Conservation (phyloP, 2,797 vertebrate species). For the Peromyscus melanophrys region DNA sequence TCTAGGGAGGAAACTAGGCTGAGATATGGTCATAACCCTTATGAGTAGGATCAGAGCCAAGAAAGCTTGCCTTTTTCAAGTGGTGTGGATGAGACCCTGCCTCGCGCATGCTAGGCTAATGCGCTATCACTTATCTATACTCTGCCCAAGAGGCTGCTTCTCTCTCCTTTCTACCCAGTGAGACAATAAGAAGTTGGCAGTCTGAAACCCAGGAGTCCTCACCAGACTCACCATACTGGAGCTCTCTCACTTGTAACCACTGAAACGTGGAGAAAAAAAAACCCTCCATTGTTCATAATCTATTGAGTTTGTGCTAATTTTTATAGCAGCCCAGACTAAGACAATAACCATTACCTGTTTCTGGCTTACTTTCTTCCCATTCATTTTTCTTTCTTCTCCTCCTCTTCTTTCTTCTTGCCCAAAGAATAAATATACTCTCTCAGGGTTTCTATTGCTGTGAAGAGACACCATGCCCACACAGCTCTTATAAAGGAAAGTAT, state of each 20-base stretch:
- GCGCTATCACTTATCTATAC: background rate
- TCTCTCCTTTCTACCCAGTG: background rate
- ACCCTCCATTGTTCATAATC: background rate
- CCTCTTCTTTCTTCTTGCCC: background rate
- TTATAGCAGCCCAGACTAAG: background rate
- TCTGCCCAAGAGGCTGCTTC: background rate
- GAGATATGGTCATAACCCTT: background rate
- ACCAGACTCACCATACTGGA: background rate
- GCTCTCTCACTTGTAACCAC: background rate
- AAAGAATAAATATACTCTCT: conserved; percentile 9
- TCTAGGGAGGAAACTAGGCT: background rate
- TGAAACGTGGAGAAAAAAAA: background rate
- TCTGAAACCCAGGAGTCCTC: background rate
- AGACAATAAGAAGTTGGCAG: background rate
- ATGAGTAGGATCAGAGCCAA: background rate
- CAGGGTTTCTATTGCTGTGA: background rate
- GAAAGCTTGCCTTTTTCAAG: background rate
- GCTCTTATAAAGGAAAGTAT: background rate
- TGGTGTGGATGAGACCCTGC: too few species aligned
- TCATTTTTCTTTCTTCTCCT: background rate
- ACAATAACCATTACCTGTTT: background rate
- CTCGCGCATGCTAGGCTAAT: background rate
- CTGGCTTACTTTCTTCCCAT: background rate
- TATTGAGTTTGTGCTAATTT: background rate
- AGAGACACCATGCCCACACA: background rate